Conservation (phyloP, 2,888 invertebrate species). For the Drosophila diplacantha region DNA sequence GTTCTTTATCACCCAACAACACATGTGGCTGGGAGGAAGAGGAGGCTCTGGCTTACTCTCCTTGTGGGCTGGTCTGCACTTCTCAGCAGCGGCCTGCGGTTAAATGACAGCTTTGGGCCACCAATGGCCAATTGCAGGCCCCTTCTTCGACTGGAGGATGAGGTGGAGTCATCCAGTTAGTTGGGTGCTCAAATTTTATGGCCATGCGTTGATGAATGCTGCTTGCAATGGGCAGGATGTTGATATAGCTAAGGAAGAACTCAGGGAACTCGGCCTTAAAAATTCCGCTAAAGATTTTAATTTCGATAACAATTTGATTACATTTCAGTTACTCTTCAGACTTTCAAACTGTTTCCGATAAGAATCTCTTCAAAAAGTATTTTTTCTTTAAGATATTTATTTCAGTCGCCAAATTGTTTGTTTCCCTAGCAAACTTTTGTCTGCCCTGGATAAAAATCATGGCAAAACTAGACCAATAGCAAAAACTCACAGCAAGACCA, state of each 20-base stretch:
- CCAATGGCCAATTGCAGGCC: conserved; percentile 6
- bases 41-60: neutral
- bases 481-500: conserved; percentile 4
- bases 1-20: conserved; percentile 68
- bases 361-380: neutral
- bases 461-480: conserved; percentile 13
- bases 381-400: neutral
- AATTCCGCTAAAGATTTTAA: neutral
- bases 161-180: conserved; percentile 44
- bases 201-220: conserved; percentile 46
- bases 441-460: conserved; percentile 3
- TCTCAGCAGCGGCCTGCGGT: conserved; percentile 11
- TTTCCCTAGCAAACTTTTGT: conserved; percentile 4
- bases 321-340: neutral
- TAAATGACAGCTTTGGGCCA: conserved; percentile 23
- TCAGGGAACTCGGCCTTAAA: neutral
- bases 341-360: neutral
- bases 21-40: conserved; percentile 20
- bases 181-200: conserved; percentile 59
- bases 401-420: neutral
- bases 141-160: neutral
- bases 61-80: conserved; percentile 12
- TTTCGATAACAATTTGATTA: neutral
- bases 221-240: conserved; percentile 43
- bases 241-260: conserved; percentile 10